A percentile compares a stretch with the other conserved stretches of the same genome.
phyloP scores from a whole-genome alignment of 2,888 invertebrate species.

The Caenorhabditis angaria region DNA sequence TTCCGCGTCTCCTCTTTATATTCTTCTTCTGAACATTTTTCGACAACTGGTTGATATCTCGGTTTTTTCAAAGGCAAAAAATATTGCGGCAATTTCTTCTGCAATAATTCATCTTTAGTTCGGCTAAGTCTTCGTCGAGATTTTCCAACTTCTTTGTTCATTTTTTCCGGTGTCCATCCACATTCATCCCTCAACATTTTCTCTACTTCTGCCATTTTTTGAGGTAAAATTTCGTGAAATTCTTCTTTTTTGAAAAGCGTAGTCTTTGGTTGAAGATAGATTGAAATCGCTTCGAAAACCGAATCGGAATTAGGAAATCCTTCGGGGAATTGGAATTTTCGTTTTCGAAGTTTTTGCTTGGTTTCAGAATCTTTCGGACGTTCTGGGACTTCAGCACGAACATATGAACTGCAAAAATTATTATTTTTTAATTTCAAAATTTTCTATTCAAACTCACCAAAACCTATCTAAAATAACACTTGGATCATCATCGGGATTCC shows the following conservation, averaged over 20 bases:
- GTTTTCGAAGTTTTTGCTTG: slow-evolving; percentile 31
- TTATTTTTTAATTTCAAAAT: not conserved
- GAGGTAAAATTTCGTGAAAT: not conserved
- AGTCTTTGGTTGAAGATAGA: slow-evolving; percentile 39
- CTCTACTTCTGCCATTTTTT: slow-evolving; percentile 10
- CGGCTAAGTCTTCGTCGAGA: no score
- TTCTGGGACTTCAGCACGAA: slow-evolving; percentile 36
- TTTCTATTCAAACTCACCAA: slow-evolving; percentile 3
- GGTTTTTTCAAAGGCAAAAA: slow-evolving; percentile 14
- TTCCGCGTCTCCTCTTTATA: not conserved
- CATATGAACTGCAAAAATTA: slow-evolving; percentile 28
- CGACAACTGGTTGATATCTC: slow-evolving; percentile 6
- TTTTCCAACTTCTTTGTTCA: slow-evolving; percentile 12
- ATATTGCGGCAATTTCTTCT: slow-evolving; percentile 31
- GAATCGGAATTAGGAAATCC: slow-evolving; percentile 51
- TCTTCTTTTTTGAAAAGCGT: not conserved
- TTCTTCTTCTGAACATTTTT: slow-evolving; percentile 5
- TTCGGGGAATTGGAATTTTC: slow-evolving; percentile 24
- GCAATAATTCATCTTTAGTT: slow-evolving; percentile 11
- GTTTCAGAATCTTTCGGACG: slow-evolving; percentile 29
- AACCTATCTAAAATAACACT: slow-evolving; percentile 55
- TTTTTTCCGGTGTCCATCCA: slow-evolving; percentile 18
- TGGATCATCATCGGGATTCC: slow-evolving; percentile 42
- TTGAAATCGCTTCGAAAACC: slow-evolving; percentile 40
- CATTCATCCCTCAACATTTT: slow-evolving; percentile 18